These are phyloP conservation scores for Coptotermes formosanus DNA, from an alignment of 1,140 invertebrate genomes.

Conservation along the genomic window DNA sequence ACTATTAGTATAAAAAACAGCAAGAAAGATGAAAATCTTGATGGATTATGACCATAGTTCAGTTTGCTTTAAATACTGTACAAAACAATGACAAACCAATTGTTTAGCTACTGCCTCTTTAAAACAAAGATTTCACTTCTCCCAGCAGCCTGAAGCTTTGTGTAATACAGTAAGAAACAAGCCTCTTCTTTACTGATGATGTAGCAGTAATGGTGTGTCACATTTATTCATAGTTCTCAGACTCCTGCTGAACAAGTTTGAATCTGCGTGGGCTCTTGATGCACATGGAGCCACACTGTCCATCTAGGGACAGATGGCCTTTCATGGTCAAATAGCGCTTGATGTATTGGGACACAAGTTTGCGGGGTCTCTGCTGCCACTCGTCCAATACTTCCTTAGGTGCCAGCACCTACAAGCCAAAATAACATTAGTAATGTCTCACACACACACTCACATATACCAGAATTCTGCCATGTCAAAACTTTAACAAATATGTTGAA, in stretches of 20 bases:
- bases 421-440: not conserved
- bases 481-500: too few relatives aligned
- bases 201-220: not conserved
- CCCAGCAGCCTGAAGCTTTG: not conserved
- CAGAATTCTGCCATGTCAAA: too few relatives aligned
- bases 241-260: slow-evolving; percentile 86
- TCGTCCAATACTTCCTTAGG: slow-evolving; percentile 88
- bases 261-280: slow-evolving; percentile 81
- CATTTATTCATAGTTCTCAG: slow-evolving; percentile 79
- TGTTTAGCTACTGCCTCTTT: too few relatives aligned
- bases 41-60: too few relatives aligned
- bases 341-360: slow-evolving; percentile 84
- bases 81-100: too few relatives aligned
- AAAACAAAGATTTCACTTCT: not conserved
- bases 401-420: slow-evolving; percentile 65
- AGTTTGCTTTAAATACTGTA: too few relatives aligned
- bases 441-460: too few relatives aligned
- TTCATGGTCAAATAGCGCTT: slow-evolving; percentile 75
- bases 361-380: slow-evolving; percentile 90
- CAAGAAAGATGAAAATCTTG: too few relatives aligned
- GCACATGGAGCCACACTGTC: slow-evolving; percentile 67
- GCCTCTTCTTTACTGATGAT: not conserved
- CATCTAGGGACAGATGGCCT: slow-evolving; percentile 65
- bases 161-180: not conserved
- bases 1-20: too few relatives aligned